Conservation (phyloP, 2,113 vertebrate species). For the Coryphaenoides rupestris region DNA sequence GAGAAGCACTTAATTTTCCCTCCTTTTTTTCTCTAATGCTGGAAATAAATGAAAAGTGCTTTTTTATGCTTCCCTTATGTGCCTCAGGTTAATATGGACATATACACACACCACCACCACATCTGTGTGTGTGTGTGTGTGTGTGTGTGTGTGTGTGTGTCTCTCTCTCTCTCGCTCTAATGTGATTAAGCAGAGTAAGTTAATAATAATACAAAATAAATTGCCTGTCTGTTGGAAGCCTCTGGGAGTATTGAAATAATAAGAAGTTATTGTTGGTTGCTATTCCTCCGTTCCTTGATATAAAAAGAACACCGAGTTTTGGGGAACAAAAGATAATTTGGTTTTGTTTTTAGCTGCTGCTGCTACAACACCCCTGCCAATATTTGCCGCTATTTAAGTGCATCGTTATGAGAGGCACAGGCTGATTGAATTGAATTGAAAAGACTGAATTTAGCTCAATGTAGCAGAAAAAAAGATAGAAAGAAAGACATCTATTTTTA, state of each 20-base stretch:
- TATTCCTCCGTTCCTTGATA: slow-evolving; percentile 38
- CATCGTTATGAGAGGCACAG: slow-evolving; percentile 6
- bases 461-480: slow-evolving; percentile 46
- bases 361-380: neutral
- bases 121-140: slow-evolving; percentile 37
- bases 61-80: neutral
- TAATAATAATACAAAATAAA: too few relatives aligned
- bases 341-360: slow-evolving; percentile 9
- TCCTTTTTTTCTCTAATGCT: neutral
- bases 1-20: neutral
- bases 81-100: slow-evolving; percentile 34
- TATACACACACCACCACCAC: slow-evolving; percentile 50
- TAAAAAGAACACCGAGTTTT: slow-evolving; percentile 14
- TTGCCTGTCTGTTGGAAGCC: slow-evolving; percentile 34
- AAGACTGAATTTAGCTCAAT: too few relatives aligned
- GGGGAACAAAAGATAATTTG: neutral
- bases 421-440: too few relatives aligned
- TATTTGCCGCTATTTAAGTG: slow-evolving; percentile 11
- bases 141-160: neutral
- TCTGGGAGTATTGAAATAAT: slow-evolving; percentile 46
- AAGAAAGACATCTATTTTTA: slow-evolving; percentile 55
- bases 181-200: too few relatives aligned
- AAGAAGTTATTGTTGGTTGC: slow-evolving; percentile 47
- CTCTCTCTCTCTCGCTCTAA: neutral
- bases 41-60: neutral